Evolutionary conservation across 2,113 vertebrate genomes (phyloP), one percentile per base, ranked within the genome.

Genomic region (Tragulus kanchil): DNA sequence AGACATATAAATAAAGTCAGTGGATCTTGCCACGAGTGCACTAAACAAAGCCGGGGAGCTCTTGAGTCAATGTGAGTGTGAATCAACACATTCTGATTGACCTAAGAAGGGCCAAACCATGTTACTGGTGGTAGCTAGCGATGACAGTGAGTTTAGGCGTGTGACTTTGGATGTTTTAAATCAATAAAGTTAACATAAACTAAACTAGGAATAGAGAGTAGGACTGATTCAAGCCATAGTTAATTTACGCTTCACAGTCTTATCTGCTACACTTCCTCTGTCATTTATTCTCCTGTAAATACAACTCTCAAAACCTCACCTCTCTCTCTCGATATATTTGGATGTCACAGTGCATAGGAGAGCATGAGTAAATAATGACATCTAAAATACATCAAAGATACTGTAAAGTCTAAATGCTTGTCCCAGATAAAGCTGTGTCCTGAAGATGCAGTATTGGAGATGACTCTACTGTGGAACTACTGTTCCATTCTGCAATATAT

Each of bases 341-440:
- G 26, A 25, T 85, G 12, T 93, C 31, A 6, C 48, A 36, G 36
- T 36, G 36, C 36, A 36, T 36, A 36, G 36, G 36, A 36, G 36
- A 36, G 36, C 36, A 36, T 36, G 36, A 36, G 36, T 36, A 36
- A 36, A 36, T 36, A 36, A 36, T 36, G 36, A 36, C 36, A 36
- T 36, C 36, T 36, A 36, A 36, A 36, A 36, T 36, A 36, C 36
- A 36, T 81, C 62, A 94, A 82, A 56, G 28, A 85, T 13, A 4
- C 42, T 95, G 81, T 79, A 45, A 92, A 69, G 89, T 64, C 17
- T 7, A 89, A 26, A 65, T 95, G 92, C 62, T 31, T 56, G 86
- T 67, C 79, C 78, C 90, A 87, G 78, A 71, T 15, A 79, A 94
- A 85, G 13, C 45, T 92, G 50, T 7, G 17, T 5, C 79, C 17